A percentile compares a stretch with the other conserved stretches of the same genome.
Conservation (phyloP, 2,888 invertebrate species). For the Mesochorus sp. region DNA sequence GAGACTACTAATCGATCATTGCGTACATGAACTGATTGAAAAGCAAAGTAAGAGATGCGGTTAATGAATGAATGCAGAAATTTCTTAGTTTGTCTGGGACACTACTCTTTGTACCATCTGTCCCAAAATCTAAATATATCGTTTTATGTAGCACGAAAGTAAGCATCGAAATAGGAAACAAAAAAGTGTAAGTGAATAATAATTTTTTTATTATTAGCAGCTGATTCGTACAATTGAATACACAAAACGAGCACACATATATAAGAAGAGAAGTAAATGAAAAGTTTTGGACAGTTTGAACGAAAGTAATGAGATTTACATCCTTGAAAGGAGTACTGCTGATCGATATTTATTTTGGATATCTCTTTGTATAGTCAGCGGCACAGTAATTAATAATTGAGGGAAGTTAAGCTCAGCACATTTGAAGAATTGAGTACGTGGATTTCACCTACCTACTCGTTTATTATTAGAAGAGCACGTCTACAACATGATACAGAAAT, state of each 20-base stretch:
- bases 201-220: background rate
- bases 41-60: conserved; percentile 24
- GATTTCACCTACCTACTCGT: no score
- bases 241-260: background rate
- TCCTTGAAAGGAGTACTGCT: no score
- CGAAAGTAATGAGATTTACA: no score
- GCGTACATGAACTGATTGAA: conserved; percentile 41
- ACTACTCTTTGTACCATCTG: background rate
- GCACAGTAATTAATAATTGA: no score
- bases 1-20: conserved; percentile 42
- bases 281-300: no score
- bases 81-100: background rate
- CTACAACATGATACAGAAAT: no score
- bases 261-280: background rate
- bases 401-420: no score
- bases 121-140: conserved; percentile 57
- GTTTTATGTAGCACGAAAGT: background rate
- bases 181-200: background rate
- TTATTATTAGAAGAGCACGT: no score
- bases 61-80: conserved; percentile 60
- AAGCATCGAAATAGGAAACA: background rate
- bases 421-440: no score
- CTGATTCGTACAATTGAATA: background rate
- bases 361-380: no score
- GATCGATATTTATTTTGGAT: no score